Percentiles rank a stretch among this genome's conserved stretches.
Conservation (phyloP, 2,113 vertebrate genomes). For the Platichthys flesus region DNA sequence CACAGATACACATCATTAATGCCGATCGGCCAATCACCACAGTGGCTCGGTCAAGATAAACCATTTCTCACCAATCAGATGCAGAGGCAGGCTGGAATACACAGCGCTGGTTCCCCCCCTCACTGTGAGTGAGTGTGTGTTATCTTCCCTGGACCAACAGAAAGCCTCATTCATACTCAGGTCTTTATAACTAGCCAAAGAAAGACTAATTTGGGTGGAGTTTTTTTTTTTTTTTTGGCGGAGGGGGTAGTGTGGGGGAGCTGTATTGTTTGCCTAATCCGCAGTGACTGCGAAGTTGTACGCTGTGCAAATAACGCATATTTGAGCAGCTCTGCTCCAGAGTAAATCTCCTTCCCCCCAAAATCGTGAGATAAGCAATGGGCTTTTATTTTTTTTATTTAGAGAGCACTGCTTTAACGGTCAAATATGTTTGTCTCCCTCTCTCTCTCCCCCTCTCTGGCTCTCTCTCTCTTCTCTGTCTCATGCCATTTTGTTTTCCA, state of each 20-base stretch:
- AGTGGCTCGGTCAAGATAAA: conserved; percentile 37
- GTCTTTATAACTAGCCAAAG: conserved; percentile 80
- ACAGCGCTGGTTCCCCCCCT: conserved; percentile 54
- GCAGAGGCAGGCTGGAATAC: conserved; percentile 34
- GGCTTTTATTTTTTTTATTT: conserved; percentile 57
- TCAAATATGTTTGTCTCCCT: conserved; percentile 35
- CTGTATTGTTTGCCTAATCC: conserved; percentile 82
- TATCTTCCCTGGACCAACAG: conserved; percentile 77
- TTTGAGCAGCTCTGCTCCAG: conserved; percentile 76
- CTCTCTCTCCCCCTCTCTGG: no score
- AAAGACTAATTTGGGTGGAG: conserved; percentile 81
- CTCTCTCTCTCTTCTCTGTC: background rate
- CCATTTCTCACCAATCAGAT: conserved; percentile 56
- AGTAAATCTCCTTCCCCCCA: conserved; percentile 76
- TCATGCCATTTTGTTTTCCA: conserved; percentile 42
- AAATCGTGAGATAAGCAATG: conserved; percentile 77
- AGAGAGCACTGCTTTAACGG: conserved; percentile 56
- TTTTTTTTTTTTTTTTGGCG: conserved; percentile 70
- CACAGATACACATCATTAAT: conserved; percentile 46
- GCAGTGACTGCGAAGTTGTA: conserved; percentile 83
- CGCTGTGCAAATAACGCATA: conserved; percentile 81
- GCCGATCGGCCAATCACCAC: conserved; percentile 44
- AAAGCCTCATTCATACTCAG: conserved; percentile 78
- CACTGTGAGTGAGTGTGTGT: conserved; percentile 69
- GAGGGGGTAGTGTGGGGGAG: conserved; percentile 66